These are phyloP conservation scores for Cyprinodon diabolis DNA, from an alignment of 2,797 vertebrate genomes.

Conservation along the genomic window DNA sequence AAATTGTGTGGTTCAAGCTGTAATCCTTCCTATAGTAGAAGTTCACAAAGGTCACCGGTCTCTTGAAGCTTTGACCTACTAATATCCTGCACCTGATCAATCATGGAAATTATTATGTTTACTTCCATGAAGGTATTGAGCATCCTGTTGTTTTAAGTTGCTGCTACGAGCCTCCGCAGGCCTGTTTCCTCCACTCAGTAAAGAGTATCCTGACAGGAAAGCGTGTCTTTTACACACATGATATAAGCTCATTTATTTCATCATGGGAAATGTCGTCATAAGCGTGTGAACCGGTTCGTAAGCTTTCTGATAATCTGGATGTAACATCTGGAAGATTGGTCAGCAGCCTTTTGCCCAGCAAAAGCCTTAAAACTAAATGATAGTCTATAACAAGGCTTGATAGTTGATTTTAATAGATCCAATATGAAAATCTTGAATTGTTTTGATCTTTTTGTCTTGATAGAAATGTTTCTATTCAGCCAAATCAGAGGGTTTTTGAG, in stretches of 20 bases:
- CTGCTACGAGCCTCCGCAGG: constrained; percentile 29
- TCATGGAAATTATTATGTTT: constrained; percentile 37
- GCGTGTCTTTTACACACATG: constrained; percentile 53
- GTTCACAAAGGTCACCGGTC: constrained; percentile 18
- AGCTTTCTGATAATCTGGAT: background rate
- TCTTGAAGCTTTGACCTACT: constrained; percentile 13
- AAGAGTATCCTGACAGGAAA: constrained; percentile 80
- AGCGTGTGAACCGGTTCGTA: constrained; percentile 12
- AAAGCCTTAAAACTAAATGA: background rate
- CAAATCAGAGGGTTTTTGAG: background rate
- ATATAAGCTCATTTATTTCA: constrained; percentile 53
- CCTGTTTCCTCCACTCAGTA: constrained; percentile 64
- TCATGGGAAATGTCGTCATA: constrained; percentile 7
- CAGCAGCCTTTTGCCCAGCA: background rate
- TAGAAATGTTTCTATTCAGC: background rate
- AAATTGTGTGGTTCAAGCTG: background rate
- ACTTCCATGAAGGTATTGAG: constrained; percentile 27
- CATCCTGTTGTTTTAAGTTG: constrained; percentile 79
- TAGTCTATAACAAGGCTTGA: background rate
- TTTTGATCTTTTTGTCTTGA: background rate
- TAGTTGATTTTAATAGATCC: background rate
- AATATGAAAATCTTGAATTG: background rate
- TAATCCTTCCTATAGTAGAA: background rate
- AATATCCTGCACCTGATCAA: constrained; percentile 33
- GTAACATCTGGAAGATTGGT: background rate